Conservation (phyloP, 2,113 vertebrate species). For the Azemiops feae region DNA sequence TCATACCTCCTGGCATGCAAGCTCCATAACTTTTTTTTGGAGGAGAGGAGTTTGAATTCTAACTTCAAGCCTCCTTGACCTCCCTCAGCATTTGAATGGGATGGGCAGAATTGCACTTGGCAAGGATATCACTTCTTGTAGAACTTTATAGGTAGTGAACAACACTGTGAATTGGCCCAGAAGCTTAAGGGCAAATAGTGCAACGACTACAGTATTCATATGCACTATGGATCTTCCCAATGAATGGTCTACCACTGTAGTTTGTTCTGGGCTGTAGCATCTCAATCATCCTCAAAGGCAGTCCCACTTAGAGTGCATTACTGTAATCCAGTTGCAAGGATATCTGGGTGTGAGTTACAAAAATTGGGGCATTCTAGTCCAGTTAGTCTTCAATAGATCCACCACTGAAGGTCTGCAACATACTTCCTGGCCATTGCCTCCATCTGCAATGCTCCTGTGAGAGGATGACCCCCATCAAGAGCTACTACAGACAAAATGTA, state of each 20-base stretch:
- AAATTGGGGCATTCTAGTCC: neutral
- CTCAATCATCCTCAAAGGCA: neutral
- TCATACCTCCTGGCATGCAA: neutral
- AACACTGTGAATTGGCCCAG: neutral
- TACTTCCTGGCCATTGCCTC: neutral
- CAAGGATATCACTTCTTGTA: neutral
- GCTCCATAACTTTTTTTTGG: neutral
- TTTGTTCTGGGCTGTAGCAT: neutral
- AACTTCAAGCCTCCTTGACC: neutral
- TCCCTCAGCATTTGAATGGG: neutral
- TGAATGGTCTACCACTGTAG: neutral
- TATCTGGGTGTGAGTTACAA: neutral
- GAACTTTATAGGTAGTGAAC: neutral
- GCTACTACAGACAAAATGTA: neutral
- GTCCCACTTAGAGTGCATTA: neutral
- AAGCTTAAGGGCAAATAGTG: neutral
- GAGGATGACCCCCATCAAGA: neutral
- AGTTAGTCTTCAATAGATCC: neutral
- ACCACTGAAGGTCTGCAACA: neutral
- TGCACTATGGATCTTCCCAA: neutral
- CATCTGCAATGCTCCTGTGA: neutral
- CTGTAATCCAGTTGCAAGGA: neutral
- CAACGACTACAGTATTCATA: neutral
- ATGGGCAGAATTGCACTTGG: neutral
- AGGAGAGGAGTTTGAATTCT: neutral